Percentiles rank a stretch among this genome's conserved stretches.
phyloP scores from a whole-genome alignment of 2,888 invertebrate genomes.

The Dione vanillae region DNA sequence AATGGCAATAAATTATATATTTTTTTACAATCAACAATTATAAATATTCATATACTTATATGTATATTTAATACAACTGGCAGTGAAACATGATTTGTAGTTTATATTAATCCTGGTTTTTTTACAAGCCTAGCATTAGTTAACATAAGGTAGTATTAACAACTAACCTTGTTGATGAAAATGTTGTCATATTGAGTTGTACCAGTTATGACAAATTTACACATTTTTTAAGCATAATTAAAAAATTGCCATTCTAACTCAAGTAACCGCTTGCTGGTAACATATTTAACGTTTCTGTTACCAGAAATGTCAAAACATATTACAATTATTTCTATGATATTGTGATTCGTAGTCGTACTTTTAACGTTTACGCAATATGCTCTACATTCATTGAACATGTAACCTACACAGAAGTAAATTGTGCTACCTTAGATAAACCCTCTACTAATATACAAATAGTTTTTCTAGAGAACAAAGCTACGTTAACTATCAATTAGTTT shows the following conservation, averaged over 20 bases:
- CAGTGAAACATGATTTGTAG: constrained; percentile 3
- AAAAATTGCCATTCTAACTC: too few species aligned
- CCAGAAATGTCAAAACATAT: too few species aligned
- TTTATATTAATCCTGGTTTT: too few species aligned
- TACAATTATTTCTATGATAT: background rate
- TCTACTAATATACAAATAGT: background rate
- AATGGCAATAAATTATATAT: background rate
- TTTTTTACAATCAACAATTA: background rate
- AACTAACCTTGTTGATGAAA: too few species aligned
- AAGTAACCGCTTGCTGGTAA: too few species aligned
- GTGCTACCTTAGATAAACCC: background rate
- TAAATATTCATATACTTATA: background rate
- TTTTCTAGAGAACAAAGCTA: background rate
- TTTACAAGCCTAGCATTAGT: background rate
- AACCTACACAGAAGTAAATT: background rate
- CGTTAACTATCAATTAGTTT: background rate
- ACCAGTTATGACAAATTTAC: too few species aligned
- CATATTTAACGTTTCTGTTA: too few species aligned
- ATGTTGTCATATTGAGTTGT: too few species aligned
- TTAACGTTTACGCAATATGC: too few species aligned
- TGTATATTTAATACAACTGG: background rate
- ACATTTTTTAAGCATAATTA: background rate
- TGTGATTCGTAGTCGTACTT: background rate
- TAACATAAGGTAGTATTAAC: too few species aligned
- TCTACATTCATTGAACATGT: background rate